A percentile compares a stretch with the other conserved stretches of the same genome.
Conservation (phyloP, 2,888 invertebrate species). For the Melinopterus prodromus region DNA sequence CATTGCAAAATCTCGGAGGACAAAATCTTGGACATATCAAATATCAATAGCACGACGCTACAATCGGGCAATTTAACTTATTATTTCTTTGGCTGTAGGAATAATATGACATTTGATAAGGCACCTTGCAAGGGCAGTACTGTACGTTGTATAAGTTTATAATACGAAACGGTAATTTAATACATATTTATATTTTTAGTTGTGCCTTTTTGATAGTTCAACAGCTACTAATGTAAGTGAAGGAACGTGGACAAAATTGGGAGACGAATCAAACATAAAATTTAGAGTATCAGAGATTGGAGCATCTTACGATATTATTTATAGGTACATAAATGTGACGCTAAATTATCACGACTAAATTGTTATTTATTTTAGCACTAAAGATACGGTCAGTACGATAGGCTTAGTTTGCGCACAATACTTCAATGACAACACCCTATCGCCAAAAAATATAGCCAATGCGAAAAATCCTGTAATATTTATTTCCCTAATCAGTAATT, state of each 20-base stretch:
- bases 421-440: not conserved
- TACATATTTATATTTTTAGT: conserved; percentile 41
- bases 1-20: conserved; percentile 53
- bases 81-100: conserved; percentile 57
- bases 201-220: conserved; percentile 38
- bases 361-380: not conserved
- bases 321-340: conserved; percentile 12
- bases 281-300: conserved; percentile 37
- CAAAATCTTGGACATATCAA: conserved; percentile 50
- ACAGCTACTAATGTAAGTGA: conserved; percentile 35
- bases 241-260: conserved; percentile 41
- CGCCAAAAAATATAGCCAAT: not conserved
- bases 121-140: conserved; percentile 38
- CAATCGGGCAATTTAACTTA: conserved; percentile 47
- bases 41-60: conserved; percentile 45
- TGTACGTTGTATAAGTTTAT: conserved; percentile 39
- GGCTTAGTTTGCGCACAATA: conserved; percentile 22
- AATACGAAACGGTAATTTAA: conserved; percentile 18
- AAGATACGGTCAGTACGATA: conserved; percentile 23
- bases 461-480: conserved; percentile 13
- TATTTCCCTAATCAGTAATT: not conserved
- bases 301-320: conserved; percentile 34
- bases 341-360: not conserved
- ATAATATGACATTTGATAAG: conserved; percentile 41
- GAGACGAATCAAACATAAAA: conserved; percentile 41